Base-by-base conservation (phyloP, 2,113 vertebrate species). In the Triplophysa tibetana region DNA sequence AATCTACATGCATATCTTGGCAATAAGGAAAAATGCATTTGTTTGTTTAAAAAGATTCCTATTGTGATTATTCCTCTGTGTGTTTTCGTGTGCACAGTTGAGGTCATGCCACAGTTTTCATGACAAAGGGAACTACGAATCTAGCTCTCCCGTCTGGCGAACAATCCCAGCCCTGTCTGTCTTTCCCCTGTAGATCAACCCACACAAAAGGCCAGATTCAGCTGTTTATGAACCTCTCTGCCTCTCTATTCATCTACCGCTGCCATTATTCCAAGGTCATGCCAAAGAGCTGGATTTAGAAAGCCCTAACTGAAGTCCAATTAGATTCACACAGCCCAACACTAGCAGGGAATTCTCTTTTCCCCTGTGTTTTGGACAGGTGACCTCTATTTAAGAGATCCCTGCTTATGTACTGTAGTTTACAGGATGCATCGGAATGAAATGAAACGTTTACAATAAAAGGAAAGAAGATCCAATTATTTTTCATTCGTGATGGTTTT, bases 391-490 rank as follows among this genome's bases (percentile, higher is more conserved):
- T 61, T 79, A 79, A 9, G 26, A 81, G 65, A 76, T 45, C 48
- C 26, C 70, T 67, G 72, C 52, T 56, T 66, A 41, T 26, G 4
- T 65, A 56, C 7, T 73, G 74, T 78, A 76, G 33, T 62, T 3
- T 58, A 43, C 75, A 14, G 43, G 56, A 77, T 70, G 65, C 69
- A 85, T 67, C 76, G 65, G 76, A 78, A 82, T 82, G 67, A 82
- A 83, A 82, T 63, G 29, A 61, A 78, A 72, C 26, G 11, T 66
- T 9, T 38, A 67, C n/a, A 48, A 60, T 73, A 54, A 70, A 70
- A 79, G 62, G 23, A 61, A 45, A 70, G 54, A 43, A 83, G 79
- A 84, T 88, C 83, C 78, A 88, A 89, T 90, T 67, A 80, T 77
- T 66, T 63, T 81, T 78, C 62, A 75, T 82, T 75, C 75, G 81